These are phyloP conservation scores for Elgaria multicarinata DNA, from an alignment of 2,113 vertebrate genomes.

Conservation along the genomic window DNA sequence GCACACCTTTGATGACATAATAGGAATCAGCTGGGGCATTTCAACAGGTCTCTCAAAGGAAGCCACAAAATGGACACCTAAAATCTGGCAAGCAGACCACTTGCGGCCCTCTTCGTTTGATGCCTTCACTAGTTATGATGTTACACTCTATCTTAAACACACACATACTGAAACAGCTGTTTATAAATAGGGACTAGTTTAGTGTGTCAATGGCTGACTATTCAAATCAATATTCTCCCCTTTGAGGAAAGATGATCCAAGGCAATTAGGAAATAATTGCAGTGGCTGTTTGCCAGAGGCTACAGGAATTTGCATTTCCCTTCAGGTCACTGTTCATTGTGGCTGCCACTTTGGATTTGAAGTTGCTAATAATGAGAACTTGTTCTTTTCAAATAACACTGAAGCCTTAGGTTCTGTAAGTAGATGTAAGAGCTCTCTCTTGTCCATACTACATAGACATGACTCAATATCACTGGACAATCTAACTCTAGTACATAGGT, in stretches of 20 bases:
- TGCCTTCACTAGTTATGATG: not conserved
- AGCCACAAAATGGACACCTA: not conserved
- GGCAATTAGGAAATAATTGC: constrained; percentile 18
- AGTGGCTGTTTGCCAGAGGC: not conserved
- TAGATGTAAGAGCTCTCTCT: not conserved
- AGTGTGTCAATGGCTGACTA: not conserved
- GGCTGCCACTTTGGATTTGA: not conserved
- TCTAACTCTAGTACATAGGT: not conserved
- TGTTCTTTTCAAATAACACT: constrained; percentile 27
- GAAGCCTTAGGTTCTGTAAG: constrained; percentile 28
- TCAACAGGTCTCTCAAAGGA: not conserved
- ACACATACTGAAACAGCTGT: not conserved
- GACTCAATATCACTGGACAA: not conserved
- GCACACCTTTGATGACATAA: not conserved
- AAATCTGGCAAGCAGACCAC: not conserved
- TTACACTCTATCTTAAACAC: not conserved
- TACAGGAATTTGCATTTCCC: constrained; percentile 33
- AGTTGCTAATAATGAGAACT: not conserved
- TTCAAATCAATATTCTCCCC: not conserved
- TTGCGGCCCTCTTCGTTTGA: not conserved
- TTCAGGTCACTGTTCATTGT: not conserved
- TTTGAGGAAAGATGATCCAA: constrained; percentile 14
- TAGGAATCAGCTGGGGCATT: not conserved
- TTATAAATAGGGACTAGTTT: not conserved
- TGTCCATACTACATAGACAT: not conserved